Base-by-base conservation (phyloP, 2,797 vertebrate species). In the Philypnodon macrostomus region DNA sequence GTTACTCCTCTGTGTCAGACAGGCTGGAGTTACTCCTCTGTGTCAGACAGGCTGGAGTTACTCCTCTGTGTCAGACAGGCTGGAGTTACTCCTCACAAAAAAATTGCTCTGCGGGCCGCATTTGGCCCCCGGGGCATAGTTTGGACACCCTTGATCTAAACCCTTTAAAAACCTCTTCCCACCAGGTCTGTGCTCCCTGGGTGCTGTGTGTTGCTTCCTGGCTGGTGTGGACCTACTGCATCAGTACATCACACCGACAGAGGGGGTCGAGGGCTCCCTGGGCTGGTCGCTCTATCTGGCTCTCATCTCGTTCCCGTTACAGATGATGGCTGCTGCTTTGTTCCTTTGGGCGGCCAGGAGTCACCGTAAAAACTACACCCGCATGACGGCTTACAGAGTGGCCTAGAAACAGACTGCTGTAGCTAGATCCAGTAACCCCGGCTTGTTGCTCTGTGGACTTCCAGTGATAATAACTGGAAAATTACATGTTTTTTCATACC, bases 201-300 rank as follows among this genome's bases (percentile, higher is more conserved):
- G 93, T 18, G 88, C 93, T 0, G 92, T 96, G 32, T 91, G 93
- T 84, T 98, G 95, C 76, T 98, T 95, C 2, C 84, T 94, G 58
- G 92, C 87, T 7, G 93, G 95, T 23, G 79, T 94, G 24, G 84
- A 94, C 72, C 87, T 97, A 42, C 91, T 98, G 13, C 91, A 94
- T 14, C 58, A 83, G 58, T 80, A 73, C 17, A 77, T 70, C 1
- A 53, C 50, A 7, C 57, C 44, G 7, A 92, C 92, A 0, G 67
- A 86, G 0, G 87, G 83, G 0, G 87, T 93, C 36, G 87, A 78
- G 7, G 85, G 87, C n/a, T 90, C 94, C 14, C 87, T 94, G 1
- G 95, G 95, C 55, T 98, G 96, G 96, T 98, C 96, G 46, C 94
- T 98, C 71, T 98, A 94, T 85, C 88, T 98, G 13, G 95, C 95